Conservation (phyloP, 2,797 vertebrate genomes). For the Spea hammondii region DNA sequence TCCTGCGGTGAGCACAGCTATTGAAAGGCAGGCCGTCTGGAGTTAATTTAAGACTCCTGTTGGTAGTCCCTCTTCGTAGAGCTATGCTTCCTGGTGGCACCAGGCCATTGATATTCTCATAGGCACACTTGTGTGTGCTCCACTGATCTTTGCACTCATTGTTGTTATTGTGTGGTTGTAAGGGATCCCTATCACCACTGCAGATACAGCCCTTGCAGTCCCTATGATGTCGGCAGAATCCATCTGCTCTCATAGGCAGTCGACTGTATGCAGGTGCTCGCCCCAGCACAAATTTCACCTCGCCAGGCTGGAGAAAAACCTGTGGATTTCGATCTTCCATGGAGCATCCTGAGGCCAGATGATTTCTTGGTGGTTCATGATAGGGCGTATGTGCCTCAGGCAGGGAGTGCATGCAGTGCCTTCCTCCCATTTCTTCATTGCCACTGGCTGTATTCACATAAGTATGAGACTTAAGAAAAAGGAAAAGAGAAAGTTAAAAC, state of each 20-base stretch:
- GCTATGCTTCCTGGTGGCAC: slow-evolving; percentile 57
- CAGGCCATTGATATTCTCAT: slow-evolving; percentile 87
- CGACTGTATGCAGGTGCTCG: slow-evolving; percentile 81
- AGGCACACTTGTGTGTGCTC: slow-evolving; percentile 66
- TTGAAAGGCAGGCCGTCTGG: slow-evolving; percentile 69
- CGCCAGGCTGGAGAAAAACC: slow-evolving; percentile 89
- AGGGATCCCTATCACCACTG: slow-evolving; percentile 67
- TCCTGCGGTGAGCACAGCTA: slow-evolving; percentile 73
- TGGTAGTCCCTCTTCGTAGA: slow-evolving; percentile 52
- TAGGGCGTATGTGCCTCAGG: slow-evolving; percentile 83
- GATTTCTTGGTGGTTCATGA: slow-evolving; percentile 58
- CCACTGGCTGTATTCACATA: slow-evolving; percentile 92
- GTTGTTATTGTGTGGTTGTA: slow-evolving; percentile 75
- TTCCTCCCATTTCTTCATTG: slow-evolving; percentile 84
- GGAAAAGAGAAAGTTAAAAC: slow-evolving; percentile 31
- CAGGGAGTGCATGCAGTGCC: slow-evolving; percentile 87
- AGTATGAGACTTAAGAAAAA: slow-evolving; percentile 83
- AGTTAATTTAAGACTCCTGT: slow-evolving; percentile 72
- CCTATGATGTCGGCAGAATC: slow-evolving; percentile 70
- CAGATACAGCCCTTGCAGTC: slow-evolving; percentile 59
- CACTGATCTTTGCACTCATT: slow-evolving; percentile 72
- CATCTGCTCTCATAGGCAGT: slow-evolving; percentile 73
- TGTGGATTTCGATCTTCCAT: slow-evolving; percentile 84
- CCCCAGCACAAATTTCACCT: slow-evolving; percentile 93
- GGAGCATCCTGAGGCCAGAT: slow-evolving; percentile 75